Percentiles rank a stretch among this genome's conserved stretches.
Conservation (phyloP, 2,113 vertebrate genomes). For the Sclerurus mexicanus region DNA sequence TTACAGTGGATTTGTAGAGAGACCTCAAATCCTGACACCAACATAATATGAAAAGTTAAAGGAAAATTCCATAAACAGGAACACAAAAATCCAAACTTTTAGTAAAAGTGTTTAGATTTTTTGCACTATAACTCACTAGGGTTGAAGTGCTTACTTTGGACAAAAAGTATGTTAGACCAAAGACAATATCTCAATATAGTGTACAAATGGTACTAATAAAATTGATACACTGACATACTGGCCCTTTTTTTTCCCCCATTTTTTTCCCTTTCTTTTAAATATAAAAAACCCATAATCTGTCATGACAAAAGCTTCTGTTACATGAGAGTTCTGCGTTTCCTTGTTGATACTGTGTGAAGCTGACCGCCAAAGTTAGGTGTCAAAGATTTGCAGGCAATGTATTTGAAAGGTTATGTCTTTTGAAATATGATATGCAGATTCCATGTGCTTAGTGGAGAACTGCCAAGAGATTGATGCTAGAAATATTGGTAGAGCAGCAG, state of each 20-base stretch:
- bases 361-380: neutral
- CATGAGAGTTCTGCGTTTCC: neutral
- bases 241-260: neutral
- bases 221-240: fast-evolving
- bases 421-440: neutral
- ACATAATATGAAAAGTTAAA: neutral
- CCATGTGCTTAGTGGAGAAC: neutral
- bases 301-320: neutral
- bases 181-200: fast-evolving
- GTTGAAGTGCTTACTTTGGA: neutral
- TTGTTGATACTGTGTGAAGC: neutral
- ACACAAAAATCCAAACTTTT: neutral
- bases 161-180: neutral
- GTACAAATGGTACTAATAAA: neutral
- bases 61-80: neutral
- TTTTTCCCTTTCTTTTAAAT: no score
- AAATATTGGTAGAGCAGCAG: neutral
- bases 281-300: no score
- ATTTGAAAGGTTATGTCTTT: neutral
- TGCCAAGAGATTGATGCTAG: neutral
- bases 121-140: neutral
- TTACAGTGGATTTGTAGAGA: neutral
- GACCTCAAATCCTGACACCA: neutral
- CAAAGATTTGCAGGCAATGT: neutral
- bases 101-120: neutral